A percentile compares a stretch with the other conserved stretches of the same genome.
These are phyloP conservation scores for Lapara coniferarum DNA, from an alignment of 2,888 invertebrate genomes.

Conservation along the genomic window DNA sequence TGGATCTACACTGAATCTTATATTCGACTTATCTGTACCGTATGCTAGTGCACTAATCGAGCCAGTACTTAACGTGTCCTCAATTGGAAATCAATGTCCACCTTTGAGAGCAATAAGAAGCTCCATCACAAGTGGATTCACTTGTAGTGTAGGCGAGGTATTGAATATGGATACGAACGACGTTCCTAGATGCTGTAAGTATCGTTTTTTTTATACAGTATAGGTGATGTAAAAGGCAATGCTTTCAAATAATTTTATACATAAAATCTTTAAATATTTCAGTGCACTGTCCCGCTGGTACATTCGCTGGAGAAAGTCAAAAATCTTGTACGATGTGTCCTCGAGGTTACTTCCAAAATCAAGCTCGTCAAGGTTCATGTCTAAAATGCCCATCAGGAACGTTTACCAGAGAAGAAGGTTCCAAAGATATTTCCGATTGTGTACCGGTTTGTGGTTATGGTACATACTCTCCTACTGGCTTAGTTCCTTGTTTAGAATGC, in stretches of 20 bases:
- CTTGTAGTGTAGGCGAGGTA: constrained; percentile 96
- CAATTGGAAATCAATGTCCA: constrained; percentile 96
- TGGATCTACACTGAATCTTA: constrained; percentile 95
- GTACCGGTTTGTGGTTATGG: constrained; percentile 98
- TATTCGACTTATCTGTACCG: constrained; percentile 96
- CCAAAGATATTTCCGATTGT: constrained; percentile 93
- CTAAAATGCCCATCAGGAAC: constrained; percentile 95
- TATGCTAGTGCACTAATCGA: constrained; percentile 95
- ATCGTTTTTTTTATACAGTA: constrained; percentile 27
- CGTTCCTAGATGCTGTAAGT: constrained; percentile 95
- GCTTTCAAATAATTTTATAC: constrained; percentile 21
- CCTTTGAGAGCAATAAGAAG: constrained; percentile 94
- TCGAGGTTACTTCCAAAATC: constrained; percentile 96
- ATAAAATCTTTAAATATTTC: constrained; percentile 49
- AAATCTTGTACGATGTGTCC: constrained; percentile 96
- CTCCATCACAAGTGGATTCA: constrained; percentile 93
- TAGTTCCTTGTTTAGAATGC: constrained; percentile 97
- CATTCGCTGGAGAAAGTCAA: constrained; percentile 95
- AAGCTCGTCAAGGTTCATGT: constrained; percentile 95
- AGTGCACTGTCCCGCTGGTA: constrained; percentile 99
- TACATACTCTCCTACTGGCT: constrained; percentile 96
- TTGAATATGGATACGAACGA: constrained; percentile 96
- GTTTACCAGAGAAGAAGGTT: constrained; percentile 95
- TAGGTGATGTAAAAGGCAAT: constrained; percentile 2
- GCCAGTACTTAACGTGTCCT: constrained; percentile 93